phyloP scores from a whole-genome alignment of 2,797 vertebrate species.

The Todus mexicanus region DNA sequence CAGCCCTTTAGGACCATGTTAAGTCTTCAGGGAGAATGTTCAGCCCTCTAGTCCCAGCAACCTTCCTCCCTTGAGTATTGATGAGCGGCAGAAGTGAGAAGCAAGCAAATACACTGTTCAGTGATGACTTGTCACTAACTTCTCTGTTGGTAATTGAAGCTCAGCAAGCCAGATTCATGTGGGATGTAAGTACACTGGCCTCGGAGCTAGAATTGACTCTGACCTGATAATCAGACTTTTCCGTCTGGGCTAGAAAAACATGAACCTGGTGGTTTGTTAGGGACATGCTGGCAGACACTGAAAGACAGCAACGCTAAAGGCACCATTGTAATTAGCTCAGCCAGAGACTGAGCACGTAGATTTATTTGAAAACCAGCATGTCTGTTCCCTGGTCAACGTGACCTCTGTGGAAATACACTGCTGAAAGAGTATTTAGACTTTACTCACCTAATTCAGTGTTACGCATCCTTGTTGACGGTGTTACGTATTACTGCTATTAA shows the following conservation, averaged over 20 bases:
- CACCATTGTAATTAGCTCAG: slow-evolving; percentile 18
- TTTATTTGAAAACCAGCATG: not conserved
- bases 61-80: not conserved
- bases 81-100: not conserved
- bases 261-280: slow-evolving; percentile 22
- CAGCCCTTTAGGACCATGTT: not conserved
- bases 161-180: not conserved
- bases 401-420: not conserved
- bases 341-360: not conserved
- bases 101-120: not conserved
- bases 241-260: not conserved
- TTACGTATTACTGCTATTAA: not conserved
- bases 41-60: not conserved
- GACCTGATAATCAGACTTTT: not conserved
- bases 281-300: slow-evolving; percentile 20
- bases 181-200: not conserved
- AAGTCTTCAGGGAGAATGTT: not conserved
- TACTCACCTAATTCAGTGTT: not conserved
- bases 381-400: not conserved
- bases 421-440: not conserved
- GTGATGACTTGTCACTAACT: not conserved
- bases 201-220: not conserved
- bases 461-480: not conserved
- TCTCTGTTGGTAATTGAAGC: not conserved
- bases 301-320: not conserved